Evolutionary conservation across 2,797 vertebrate genomes (phyloP), one percentile per base, ranked within the genome.

Genomic region (Microctenopoma steveboyesi): DNA sequence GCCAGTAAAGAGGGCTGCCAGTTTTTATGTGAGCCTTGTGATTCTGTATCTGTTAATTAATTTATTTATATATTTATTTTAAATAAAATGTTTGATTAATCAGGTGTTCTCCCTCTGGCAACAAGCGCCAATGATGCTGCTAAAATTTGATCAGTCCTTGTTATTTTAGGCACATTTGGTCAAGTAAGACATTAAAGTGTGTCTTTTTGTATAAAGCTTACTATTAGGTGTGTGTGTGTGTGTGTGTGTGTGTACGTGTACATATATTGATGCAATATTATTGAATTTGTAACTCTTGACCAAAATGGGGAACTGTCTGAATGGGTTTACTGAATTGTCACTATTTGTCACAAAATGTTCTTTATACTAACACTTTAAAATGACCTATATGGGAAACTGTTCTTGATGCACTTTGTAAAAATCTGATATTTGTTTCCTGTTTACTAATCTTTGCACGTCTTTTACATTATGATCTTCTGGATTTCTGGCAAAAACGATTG

Each of bases 361-460:
- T 71, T 62, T 47, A 66, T 50, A 79, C 67, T 74, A 63, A 79
- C 75, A 76, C 71, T 74, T 79, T 67, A 7, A 53, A 57, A 52
- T 13, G 7, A 54, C 46, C 42, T 42, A 12, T n/a, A 22, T 46
- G 35, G 16, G 49, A 66, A 74, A 62, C 72, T 66, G 65, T 82
- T 80, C 16, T 74, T 64, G 35, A 85, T 87, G 79, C 89, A 88
- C 83, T 83, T 89, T 91, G 76, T 84, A 76, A 27, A 69, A 57
- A 80, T 39, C 40, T 68, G 12, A 56, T 67, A 40, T 54, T 69
- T 74, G 52, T 51, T 37, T 76, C 76, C 10, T 5, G 42, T 88
- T 81, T 58, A 78, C 64, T 79, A 76, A 74, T 63, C 60, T 78
- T 84, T 89, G 76, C 86, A 89, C 87, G 83, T 86, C 1, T 56